Percentiles rank a stretch among this genome's conserved stretches.
These are phyloP conservation scores for Tuberolachnus salignus DNA, from an alignment of 2,888 invertebrate genomes.

Conservation along the genomic window DNA sequence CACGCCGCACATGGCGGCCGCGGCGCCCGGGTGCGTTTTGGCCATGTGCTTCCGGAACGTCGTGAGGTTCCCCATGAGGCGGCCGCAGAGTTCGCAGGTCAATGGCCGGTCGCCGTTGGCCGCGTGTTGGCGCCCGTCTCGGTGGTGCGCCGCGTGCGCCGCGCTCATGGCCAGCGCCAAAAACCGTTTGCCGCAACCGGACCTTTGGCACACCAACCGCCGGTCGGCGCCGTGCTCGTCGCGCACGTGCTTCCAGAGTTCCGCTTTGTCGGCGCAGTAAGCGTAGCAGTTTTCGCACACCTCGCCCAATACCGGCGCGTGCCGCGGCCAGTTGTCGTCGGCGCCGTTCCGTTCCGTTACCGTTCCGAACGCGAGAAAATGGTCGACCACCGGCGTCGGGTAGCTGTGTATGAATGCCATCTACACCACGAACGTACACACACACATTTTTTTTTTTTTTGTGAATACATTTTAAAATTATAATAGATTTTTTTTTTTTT, in stretches of 20 bases:
- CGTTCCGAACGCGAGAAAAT: not conserved
- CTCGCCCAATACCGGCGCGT: not conserved
- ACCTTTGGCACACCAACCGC: not conserved
- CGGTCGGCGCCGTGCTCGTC: not conserved
- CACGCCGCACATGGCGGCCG: conserved; percentile 7
- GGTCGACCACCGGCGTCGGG: conserved; percentile 21
- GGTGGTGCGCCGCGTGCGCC: not conserved
- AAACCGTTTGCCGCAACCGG: conserved; percentile 6
- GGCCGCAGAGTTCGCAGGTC: conserved; percentile 26
- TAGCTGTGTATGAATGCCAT: not conserved
- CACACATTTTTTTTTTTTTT: too few species aligned
- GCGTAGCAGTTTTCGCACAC: conserved; percentile 4
- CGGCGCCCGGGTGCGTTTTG: not conserved
- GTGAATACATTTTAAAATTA: too few species aligned
- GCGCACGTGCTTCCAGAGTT: conserved; percentile 22
- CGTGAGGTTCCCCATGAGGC: not conserved
- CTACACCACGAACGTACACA: not conserved
- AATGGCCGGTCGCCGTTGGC: not conserved
- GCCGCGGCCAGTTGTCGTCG: not conserved
- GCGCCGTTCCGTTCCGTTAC: not conserved
- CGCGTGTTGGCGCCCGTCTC: not conserved
- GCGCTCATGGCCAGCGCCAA: not conserved
- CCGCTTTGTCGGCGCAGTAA: not conserved
- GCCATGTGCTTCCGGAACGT: not conserved
- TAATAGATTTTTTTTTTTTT: too few species aligned